Evolutionary conservation across 2,888 invertebrate species (phyloP).

Genomic region (Yponomeuta sedellus): DNA sequence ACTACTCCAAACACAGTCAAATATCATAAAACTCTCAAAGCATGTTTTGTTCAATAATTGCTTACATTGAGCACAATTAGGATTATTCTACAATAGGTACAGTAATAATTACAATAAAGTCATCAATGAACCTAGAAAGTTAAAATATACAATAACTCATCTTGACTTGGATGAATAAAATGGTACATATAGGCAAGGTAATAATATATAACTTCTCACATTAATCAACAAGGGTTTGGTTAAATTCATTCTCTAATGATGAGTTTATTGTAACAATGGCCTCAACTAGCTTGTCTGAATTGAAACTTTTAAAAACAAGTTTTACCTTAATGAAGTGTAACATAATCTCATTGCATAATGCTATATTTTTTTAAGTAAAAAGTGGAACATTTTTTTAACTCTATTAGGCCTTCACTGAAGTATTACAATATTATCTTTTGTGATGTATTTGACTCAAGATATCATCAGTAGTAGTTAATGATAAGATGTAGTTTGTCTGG

Average conservation of each 20-base stretch:
- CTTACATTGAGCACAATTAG: too few relatives aligned
- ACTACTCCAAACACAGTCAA: too few relatives aligned
- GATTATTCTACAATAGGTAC: too few relatives aligned
- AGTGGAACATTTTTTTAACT: not conserved
- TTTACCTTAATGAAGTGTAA: not conserved
- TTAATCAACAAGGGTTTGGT: not conserved
- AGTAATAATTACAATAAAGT: too few relatives aligned
- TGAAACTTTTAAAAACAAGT: too few relatives aligned
- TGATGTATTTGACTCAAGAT: not conserved
- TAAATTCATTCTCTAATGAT: not conserved
- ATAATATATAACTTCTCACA: not conserved
- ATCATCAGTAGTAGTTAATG: too few relatives aligned
- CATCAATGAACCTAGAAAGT: too few relatives aligned
- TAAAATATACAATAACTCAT: too few relatives aligned
- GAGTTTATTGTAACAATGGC: not conserved
- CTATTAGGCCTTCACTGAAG: not conserved
- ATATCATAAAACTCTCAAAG: too few relatives aligned
- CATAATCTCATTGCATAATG: not conserved
- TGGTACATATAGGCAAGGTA: not conserved
- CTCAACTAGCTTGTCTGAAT: not conserved
- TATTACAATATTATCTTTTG: not conserved
- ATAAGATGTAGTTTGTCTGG: too few relatives aligned
- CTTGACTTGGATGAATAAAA: not conserved
- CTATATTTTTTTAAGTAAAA: too few relatives aligned
- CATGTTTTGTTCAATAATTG: too few relatives aligned